Evolutionary conservation across 1,140 invertebrate genomes (phyloP).

Genomic region (Pentalonia nigronervosa): DNA sequence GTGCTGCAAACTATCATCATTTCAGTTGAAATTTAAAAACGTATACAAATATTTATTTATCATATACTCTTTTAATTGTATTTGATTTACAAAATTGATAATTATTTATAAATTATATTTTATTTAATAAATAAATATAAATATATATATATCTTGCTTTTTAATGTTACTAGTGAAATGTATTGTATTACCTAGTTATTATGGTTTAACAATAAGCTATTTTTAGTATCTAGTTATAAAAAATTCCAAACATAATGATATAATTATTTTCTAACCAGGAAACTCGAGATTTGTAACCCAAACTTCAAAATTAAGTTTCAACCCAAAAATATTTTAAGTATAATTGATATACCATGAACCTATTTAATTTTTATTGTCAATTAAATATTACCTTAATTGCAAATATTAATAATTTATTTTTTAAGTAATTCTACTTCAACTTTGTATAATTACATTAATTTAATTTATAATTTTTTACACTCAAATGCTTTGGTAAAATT

Average conservation of each 20-base stretch:
- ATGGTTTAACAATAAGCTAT: slow-evolving; percentile 26
- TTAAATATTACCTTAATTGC: not conserved
- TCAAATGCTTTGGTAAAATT: not conserved
- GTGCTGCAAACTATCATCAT: slow-evolving; percentile 43
- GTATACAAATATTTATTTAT: slow-evolving; percentile 15
- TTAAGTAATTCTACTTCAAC: not conserved
- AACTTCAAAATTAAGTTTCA: not conserved
- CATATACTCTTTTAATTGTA: not conserved
- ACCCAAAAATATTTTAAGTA: not conserved
- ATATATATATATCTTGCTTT: slow-evolving; percentile 12
- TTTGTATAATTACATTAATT: not conserved
- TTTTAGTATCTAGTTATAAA: not conserved
- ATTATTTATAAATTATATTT: not conserved
- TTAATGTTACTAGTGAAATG: slow-evolving; percentile 41
- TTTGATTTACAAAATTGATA: slow-evolving; percentile 22
- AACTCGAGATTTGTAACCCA: not conserved
- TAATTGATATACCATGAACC: not conserved
- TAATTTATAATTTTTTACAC: slow-evolving; percentile 4
- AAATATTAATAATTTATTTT: not conserved
- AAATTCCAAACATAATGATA: not conserved
- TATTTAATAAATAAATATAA: not conserved
- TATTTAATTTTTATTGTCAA: not conserved
- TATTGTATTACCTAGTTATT: not conserved
- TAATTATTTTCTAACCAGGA: not conserved
- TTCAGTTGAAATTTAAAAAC: not conserved